Conservation (phyloP, 2,113 vertebrate genomes). For the Coptodon rendalli region DNA sequence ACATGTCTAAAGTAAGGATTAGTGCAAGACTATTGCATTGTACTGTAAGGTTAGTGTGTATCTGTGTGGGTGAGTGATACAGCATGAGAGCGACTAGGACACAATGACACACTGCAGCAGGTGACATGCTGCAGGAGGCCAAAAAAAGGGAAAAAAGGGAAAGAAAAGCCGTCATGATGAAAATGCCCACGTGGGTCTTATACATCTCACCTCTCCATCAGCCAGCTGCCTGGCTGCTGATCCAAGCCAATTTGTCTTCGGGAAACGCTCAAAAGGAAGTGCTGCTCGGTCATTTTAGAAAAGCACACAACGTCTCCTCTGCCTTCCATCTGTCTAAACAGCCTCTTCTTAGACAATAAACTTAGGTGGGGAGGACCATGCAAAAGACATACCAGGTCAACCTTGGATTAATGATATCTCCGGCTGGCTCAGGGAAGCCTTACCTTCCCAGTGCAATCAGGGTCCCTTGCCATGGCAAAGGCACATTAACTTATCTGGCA, state of each 20-base stretch:
- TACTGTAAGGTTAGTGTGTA: not conserved
- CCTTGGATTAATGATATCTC: slow-evolving; percentile 54
- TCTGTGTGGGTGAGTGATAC: slow-evolving; percentile 32
- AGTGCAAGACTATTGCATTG: slow-evolving; percentile 4
- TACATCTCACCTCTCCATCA: slow-evolving; percentile 52
- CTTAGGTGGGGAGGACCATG: not conserved
- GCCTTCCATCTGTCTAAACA: not conserved
- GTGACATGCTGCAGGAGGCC: slow-evolving; percentile 17
- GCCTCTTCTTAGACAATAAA: slow-evolving; percentile 35
- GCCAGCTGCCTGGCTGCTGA: slow-evolving; percentile 52
- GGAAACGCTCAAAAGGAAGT: slow-evolving; percentile 38
- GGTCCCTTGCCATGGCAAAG: slow-evolving; percentile 22
- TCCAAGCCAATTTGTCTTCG: slow-evolving; percentile 56
- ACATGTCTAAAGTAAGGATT: slow-evolving; percentile 34
- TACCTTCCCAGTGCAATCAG: slow-evolving; percentile 35
- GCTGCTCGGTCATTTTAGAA: slow-evolving; percentile 27
- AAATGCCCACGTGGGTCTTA: slow-evolving; percentile 33
- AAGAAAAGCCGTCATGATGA: slow-evolving; percentile 38
- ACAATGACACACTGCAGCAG: slow-evolving; percentile 48
- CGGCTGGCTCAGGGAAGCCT: slow-evolving; percentile 15
- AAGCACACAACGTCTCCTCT: slow-evolving; percentile 11
- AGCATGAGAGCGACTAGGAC: slow-evolving; percentile 2
- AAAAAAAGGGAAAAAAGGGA: not conserved
- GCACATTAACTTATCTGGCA: slow-evolving; percentile 46
- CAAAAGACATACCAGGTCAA: slow-evolving; percentile 35